Evolutionary conservation across 2,797 vertebrate genomes (phyloP).

Genomic region (Dryobates pubescens): DNA sequence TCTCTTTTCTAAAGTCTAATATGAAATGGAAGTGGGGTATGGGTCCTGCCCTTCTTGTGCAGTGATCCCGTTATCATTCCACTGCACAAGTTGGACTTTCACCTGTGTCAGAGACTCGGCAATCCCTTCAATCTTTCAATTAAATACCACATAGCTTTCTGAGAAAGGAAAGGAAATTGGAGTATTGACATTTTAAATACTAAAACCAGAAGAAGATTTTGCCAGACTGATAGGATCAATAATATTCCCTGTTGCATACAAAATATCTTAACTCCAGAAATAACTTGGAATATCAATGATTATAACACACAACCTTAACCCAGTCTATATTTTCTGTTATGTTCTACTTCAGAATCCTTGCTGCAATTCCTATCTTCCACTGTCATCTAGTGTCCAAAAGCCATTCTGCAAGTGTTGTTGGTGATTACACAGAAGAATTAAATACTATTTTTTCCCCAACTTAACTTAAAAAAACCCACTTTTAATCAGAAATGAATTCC

Average conservation of each 20-base stretch:
- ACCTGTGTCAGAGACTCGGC: background rate
- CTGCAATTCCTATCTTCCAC: background rate
- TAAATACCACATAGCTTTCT: background rate
- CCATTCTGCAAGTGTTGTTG: background rate
- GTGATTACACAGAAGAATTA: background rate
- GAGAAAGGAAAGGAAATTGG: background rate
- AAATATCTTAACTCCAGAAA: background rate
- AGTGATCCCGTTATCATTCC: background rate
- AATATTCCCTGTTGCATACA: background rate
- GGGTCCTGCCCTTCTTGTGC: background rate
- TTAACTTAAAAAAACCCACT: background rate
- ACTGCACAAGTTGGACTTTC: background rate
- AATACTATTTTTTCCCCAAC: background rate
- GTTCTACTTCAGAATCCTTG: background rate
- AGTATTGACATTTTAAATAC: background rate
- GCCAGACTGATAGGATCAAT: background rate
- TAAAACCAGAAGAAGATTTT: background rate
- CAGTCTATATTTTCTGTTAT: background rate
- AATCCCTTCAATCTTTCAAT: background rate
- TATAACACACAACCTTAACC: background rate
- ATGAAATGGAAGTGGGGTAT: background rate
- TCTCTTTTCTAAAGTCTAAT: background rate
- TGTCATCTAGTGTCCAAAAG: conserved; percentile 50
- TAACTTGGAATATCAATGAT: background rate
- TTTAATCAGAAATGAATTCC: background rate